Percentiles rank a stretch among this genome's conserved stretches.
phyloP scores from a whole-genome alignment of 2,888 invertebrate species.

The Cenopis cana region DNA sequence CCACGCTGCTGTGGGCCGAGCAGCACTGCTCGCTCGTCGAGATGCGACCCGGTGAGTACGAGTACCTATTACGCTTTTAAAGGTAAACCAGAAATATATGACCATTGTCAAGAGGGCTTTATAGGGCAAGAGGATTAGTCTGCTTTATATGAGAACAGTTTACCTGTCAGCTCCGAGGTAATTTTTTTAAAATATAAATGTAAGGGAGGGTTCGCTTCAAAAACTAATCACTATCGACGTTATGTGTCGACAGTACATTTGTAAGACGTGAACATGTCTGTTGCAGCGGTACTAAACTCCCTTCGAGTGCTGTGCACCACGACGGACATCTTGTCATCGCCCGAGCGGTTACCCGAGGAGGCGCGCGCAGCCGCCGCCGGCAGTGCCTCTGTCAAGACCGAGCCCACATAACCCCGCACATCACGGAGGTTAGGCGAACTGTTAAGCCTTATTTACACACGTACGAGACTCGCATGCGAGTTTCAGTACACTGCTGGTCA shows the following conservation, averaged over 20 bases:
- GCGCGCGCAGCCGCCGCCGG: constrained; percentile 90
- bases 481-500: too few relatives aligned
- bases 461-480: too few relatives aligned
- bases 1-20: constrained; percentile 97
- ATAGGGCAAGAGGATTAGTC: too few relatives aligned
- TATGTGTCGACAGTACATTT: too few relatives aligned
- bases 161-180: too few relatives aligned
- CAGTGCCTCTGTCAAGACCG: constrained; percentile 71
- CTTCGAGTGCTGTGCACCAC: constrained; percentile 95
- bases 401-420: constrained; percentile 67
- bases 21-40: constrained; percentile 98
- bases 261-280: neutral
- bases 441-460: too few relatives aligned
- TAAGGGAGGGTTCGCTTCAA: too few relatives aligned
- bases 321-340: constrained; percentile 96
- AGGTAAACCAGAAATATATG: too few relatives aligned
- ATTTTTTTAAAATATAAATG: too few relatives aligned
- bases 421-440: neutral
- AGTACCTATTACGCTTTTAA: constrained; percentile 46
- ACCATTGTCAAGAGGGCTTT: too few relatives aligned
- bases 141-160: too few relatives aligned
- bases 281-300: constrained; percentile 95
- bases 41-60: constrained; percentile 93
- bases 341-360: constrained; percentile 95
- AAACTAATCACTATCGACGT: too few relatives aligned